A percentile compares a stretch with the other conserved stretches of the same genome.
These are phyloP conservation scores for Drosophila mercatorum DNA, from an alignment of 2,888 invertebrate species.

Conservation along the genomic window DNA sequence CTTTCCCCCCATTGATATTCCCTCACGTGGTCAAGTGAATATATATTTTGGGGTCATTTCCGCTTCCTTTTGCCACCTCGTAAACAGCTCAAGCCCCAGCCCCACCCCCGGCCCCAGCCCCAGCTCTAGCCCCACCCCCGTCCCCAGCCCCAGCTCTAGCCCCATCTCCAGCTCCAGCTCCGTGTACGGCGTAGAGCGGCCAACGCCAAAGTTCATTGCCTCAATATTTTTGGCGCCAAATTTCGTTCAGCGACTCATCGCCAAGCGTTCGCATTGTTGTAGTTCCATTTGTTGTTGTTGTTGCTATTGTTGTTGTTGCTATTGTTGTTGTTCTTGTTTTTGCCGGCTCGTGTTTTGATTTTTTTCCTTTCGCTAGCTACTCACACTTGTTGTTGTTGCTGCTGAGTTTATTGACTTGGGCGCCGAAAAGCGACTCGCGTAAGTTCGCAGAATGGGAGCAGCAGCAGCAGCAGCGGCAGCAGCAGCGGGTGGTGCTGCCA, in stretches of 20 bases:
- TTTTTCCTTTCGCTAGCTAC: constrained; percentile 44
- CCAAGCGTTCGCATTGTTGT: constrained; percentile 18
- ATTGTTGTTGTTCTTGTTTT: constrained; percentile 25
- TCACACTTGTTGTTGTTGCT: constrained; percentile 18
- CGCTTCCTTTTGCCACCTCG: not conserved
- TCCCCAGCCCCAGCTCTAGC: not conserved
- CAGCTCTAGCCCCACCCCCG: not conserved
- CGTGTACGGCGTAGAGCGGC: constrained; percentile 10
- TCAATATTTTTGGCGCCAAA: constrained; percentile 54
- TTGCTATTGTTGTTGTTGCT: constrained; percentile 27
- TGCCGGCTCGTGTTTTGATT: constrained; percentile 48
- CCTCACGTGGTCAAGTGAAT: not conserved
- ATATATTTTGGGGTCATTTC: not conserved
- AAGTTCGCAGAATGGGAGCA: not conserved
- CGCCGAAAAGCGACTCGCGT: constrained; percentile 34
- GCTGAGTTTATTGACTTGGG: constrained; percentile 64
- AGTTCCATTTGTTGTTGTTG: constrained; percentile 20
- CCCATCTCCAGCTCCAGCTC: not conserved
- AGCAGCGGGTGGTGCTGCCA: not conserved
- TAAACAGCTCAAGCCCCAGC: no score
- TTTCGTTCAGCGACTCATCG: constrained; percentile 39
- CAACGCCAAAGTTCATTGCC: constrained; percentile 51
- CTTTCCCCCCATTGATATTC: not conserved
- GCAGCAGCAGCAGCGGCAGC: constrained; percentile 8
- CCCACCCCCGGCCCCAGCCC: no score